These are phyloP conservation scores for Pelodiscus sinensis DNA, from an alignment of 2,113 vertebrate genomes.

Conservation along the genomic window DNA sequence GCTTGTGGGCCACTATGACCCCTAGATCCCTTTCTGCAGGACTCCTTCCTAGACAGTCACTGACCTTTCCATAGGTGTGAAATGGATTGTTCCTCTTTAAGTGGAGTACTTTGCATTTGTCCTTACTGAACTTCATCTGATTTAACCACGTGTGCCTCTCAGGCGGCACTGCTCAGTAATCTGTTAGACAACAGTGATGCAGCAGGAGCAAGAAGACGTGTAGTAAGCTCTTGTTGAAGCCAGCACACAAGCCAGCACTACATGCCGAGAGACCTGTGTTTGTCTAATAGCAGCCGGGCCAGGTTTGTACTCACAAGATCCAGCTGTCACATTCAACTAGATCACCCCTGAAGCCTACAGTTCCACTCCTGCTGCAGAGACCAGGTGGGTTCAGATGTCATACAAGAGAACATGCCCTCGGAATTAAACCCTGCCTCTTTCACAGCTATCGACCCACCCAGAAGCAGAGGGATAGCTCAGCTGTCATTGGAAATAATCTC, in stretches of 20 bases:
- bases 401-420: not conserved
- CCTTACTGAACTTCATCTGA: too few relatives aligned
- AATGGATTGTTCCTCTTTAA: too few relatives aligned
- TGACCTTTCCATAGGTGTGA: too few relatives aligned
- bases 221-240: not conserved
- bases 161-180: not conserved
- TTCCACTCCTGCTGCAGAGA: not conserved
- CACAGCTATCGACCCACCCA: not conserved
- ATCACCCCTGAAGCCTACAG: not conserved
- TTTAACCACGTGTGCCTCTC: not conserved
- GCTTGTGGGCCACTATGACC: too few relatives aligned
- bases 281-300: not conserved
- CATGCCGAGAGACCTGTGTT: not conserved
- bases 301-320: not conserved
- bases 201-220: not conserved
- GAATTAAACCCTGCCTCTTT: not conserved
- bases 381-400: not conserved
- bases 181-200: not conserved
- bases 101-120: too few relatives aligned
- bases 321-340: not conserved
- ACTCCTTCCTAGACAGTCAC: too few relatives aligned
- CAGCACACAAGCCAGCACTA: not conserved
- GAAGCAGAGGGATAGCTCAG: not conserved
- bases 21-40: too few relatives aligned
- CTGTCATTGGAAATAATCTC: not conserved